phyloP scores from a whole-genome alignment of 1,140 invertebrate genomes.

The Batillaria attramentaria region DNA sequence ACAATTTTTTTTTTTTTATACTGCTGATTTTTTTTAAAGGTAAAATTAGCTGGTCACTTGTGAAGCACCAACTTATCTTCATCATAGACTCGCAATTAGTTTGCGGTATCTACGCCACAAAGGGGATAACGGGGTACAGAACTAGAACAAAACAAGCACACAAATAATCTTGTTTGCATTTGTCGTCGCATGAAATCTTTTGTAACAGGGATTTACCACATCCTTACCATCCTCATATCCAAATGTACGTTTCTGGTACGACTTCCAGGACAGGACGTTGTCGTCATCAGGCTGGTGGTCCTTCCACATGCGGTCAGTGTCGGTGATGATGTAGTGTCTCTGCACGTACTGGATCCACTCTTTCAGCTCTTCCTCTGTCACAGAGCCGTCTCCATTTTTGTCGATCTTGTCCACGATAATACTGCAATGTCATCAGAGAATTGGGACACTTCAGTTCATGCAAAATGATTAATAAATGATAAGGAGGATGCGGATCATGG shows the following conservation, averaged over 20 bases:
- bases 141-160: no score
- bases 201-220: no score
- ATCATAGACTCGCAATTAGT: not conserved
- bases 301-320: conserved; percentile 93
- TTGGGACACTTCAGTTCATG: not conserved
- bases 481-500: not conserved
- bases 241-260: conserved; percentile 87
- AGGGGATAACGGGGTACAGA: no score
- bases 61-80: not conserved
- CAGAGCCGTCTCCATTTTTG: conserved; percentile 85
- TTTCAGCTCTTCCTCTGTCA: conserved; percentile 91
- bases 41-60: no score
- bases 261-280: conserved; percentile 85
- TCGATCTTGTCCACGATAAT: conserved; percentile 97
- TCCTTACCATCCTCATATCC: conserved; percentile 85
- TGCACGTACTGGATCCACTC: conserved; percentile 97
- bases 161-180: no score
- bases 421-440: conserved; percentile 75
- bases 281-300: conserved; percentile 86
- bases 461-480: not conserved
- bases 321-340: conserved; percentile 90
- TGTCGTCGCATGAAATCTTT: no score
- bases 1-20: no score
- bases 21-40: no score
- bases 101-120: no score